Conservation (phyloP, 2,113 vertebrate species). For the Smithornis capensis region DNA sequence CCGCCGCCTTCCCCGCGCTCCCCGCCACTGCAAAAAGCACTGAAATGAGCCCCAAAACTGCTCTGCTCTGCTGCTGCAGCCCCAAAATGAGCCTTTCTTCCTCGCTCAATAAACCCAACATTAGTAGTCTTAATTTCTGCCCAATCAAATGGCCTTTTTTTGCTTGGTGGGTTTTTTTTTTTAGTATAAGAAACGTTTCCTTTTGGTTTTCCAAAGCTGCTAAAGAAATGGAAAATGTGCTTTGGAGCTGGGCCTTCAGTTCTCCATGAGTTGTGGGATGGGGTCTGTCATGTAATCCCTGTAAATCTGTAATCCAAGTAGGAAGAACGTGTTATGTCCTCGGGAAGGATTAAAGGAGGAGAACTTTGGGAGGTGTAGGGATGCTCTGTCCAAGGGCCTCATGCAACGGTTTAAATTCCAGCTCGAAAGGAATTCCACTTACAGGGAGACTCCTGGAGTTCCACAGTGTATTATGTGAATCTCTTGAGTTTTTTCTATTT, state of each 20-base stretch:
- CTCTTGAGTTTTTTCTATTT: fast-evolving
- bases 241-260: background rate
- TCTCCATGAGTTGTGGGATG: fast-evolving
- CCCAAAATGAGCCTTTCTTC: background rate
- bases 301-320: fast-evolving
- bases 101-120: fast-evolving
- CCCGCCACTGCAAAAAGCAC: background rate
- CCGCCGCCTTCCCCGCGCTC: background rate
- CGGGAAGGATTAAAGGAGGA: fast-evolving
- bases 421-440: fast-evolving
- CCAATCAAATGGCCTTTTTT: fast-evolving
- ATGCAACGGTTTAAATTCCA: fast-evolving
- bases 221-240: fast-evolving
- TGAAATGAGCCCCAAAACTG: background rate
- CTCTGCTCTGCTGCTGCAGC: background rate
- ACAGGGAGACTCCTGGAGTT: fast-evolving
- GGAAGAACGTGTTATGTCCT: background rate
- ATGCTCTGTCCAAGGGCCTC: background rate
- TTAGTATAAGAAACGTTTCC: fast-evolving
- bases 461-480: fast-evolving
- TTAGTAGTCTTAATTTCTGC: fast-evolving
- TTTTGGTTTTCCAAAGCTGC: background rate
- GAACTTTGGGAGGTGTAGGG: fast-evolving
- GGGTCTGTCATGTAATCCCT: fast-evolving
- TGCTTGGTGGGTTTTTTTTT: background rate